A percentile compares a stretch with the other conserved stretches of the same genome.
phyloP scores from a whole-genome alignment of 2,888 invertebrate genomes.

The Psylliodes chrysocephalus region DNA sequence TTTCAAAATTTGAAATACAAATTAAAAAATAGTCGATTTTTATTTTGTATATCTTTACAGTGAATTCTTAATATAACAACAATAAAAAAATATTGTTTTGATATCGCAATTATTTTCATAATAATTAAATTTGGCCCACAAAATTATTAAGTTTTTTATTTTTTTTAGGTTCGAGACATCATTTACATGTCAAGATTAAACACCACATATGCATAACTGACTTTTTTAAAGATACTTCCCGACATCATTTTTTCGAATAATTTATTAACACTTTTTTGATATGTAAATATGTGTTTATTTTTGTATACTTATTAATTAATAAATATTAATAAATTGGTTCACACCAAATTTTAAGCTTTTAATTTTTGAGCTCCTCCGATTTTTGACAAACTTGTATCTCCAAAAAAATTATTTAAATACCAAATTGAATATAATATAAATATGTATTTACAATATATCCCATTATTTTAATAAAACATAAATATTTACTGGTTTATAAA shows the following conservation, averaged over 20 bases:
- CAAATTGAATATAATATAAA: no score
- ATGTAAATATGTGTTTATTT: conserved; percentile 2
- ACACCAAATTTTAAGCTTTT: conserved; percentile 10
- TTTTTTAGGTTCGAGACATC: conserved; percentile 35
- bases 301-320: conserved; percentile 2
- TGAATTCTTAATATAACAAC: no score
- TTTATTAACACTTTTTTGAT: not conserved
- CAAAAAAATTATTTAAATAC: no score
- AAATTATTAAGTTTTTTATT: conserved; percentile 14
- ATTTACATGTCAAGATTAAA: conserved; percentile 24
- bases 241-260: not conserved
- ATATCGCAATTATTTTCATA: not conserved
- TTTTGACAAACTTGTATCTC: conserved; percentile 26
- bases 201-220: not conserved
- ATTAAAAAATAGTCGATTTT: no score
- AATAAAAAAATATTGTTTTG: no score
- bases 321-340: conserved; percentile 24
- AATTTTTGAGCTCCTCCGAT: conserved; percentile 13
- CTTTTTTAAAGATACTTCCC: not conserved
- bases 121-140: conserved; percentile 10
- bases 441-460: no score
- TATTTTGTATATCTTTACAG: no score
- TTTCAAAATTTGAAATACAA: no score
- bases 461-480: no score
- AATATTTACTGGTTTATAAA: no score